Conservation (phyloP, 2,888 invertebrate genomes). For the Phymatocera aterrima region DNA sequence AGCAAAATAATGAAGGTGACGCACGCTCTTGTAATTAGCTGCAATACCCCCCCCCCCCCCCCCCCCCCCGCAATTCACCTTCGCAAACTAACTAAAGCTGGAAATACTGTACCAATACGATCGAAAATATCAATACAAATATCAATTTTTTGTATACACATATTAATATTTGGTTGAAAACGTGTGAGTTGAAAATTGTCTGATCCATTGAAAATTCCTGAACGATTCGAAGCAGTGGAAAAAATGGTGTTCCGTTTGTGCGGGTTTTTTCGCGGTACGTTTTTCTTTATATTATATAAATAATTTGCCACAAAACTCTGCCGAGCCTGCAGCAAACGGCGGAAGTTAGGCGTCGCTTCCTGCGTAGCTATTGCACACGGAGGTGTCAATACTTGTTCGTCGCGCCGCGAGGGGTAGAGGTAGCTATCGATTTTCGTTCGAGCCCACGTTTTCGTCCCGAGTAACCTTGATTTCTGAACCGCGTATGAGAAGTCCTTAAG, state of each 20-base stretch:
- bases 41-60: too few species aligned
- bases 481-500: slow-evolving; percentile 4
- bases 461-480: slow-evolving; percentile 40
- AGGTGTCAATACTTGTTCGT: slow-evolving; percentile 34
- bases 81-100: too few species aligned
- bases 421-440: slow-evolving; percentile 40
- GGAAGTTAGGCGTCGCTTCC: slow-evolving; percentile 29
- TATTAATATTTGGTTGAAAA: too few species aligned
- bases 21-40: background rate
- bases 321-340: slow-evolving; percentile 6
- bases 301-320: background rate
- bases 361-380: background rate
- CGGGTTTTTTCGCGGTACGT: background rate
- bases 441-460: slow-evolving; percentile 32
- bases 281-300: background rate
- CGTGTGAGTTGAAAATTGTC: too few species aligned
- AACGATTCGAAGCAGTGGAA: too few species aligned
- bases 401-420: background rate
- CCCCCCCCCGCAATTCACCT: too few species aligned
- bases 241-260: too few species aligned
- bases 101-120: too few species aligned
- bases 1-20: background rate
- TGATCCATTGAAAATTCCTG: too few species aligned
- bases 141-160: too few species aligned
- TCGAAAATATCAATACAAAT: too few species aligned